Evolutionary conservation across 2,888 invertebrate species (phyloP).

Genomic region (Napeogenes sylphis): DNA sequence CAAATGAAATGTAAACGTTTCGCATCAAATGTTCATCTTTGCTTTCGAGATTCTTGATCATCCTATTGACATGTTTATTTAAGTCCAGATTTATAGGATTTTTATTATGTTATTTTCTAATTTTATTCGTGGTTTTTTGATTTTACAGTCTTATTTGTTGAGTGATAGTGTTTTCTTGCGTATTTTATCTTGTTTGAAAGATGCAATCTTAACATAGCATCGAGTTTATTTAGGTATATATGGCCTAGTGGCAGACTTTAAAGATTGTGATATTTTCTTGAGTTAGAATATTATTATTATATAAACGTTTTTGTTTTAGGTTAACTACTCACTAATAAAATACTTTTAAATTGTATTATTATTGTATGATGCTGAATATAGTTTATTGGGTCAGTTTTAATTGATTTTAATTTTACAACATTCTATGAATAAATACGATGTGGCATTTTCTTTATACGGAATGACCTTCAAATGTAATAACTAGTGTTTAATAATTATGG

Average conservation of each 20-base stretch:
- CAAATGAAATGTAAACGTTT: slow-evolving; percentile 29
- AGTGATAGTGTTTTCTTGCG: slow-evolving; percentile 4
- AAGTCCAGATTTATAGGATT: slow-evolving; percentile 5
- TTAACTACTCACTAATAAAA: no score
- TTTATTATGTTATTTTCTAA: neutral
- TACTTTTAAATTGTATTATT: no score
- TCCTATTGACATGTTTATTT: slow-evolving; percentile 5
- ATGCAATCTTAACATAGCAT: neutral
- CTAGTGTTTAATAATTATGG: neutral
- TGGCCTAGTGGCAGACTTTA: neutral
- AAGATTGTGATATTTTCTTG: neutral
- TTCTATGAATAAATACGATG: no score
- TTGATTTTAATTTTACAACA: no score
- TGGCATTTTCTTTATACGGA: no score
- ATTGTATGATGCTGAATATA: no score
- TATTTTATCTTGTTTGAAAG: slow-evolving; percentile 5
- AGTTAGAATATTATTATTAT: neutral
- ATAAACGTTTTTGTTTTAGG: no score
- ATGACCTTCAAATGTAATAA: neutral
- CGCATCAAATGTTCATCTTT: slow-evolving; percentile 7
- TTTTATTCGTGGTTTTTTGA: slow-evolving; percentile 2
- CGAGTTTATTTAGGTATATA: neutral
- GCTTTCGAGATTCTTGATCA: slow-evolving; percentile 9
- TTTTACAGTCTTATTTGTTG: slow-evolving; percentile 5
- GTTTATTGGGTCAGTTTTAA: no score